Percentiles rank a stretch among this genome's conserved stretches.
phyloP scores from a whole-genome alignment of 2,113 vertebrate genomes.

The Nasalis larvatus region DNA sequence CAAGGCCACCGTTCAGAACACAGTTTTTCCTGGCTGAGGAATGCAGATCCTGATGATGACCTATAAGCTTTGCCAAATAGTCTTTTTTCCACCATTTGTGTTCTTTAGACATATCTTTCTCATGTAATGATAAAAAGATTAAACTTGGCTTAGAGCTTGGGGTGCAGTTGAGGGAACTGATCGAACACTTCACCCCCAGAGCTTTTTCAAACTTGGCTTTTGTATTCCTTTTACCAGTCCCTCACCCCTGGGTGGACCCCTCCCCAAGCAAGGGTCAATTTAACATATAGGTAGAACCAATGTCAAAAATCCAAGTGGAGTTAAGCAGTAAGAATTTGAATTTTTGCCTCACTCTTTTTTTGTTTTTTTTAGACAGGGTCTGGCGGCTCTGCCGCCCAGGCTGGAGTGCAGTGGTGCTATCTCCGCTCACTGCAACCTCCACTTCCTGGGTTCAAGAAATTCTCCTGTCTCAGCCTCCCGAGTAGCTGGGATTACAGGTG shows the following conservation, averaged over 20 bases:
- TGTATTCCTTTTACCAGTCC: not conserved
- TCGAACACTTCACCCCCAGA: not conserved
- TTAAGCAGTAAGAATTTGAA: too few species aligned
- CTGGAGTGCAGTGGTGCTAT: too few species aligned
- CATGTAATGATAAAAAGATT: not conserved
- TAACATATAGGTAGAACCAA: not conserved
- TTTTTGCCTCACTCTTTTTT: too few species aligned
- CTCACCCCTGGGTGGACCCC: too few species aligned
- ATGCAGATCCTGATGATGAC: slow-evolving; percentile 30
- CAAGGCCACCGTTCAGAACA: slow-evolving; percentile 67
- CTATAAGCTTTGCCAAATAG: not conserved
- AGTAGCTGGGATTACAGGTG: too few species aligned
- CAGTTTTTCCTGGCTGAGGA: slow-evolving; percentile 52
- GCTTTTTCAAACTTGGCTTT: not conserved
- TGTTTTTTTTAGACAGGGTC: too few species aligned
- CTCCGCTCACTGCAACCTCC: too few species aligned
- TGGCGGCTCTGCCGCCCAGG: too few species aligned
- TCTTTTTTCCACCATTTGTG: not conserved
- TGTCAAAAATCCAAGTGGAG: not conserved
- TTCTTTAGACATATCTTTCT: not conserved
- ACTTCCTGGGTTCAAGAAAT: too few species aligned
- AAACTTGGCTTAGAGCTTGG: not conserved
- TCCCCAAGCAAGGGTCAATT: not conserved
- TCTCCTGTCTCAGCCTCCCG: too few species aligned
- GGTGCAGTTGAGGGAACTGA: not conserved